Base-by-base conservation (phyloP, 2,888 invertebrate species). In the Drosophila cognata region DNA sequence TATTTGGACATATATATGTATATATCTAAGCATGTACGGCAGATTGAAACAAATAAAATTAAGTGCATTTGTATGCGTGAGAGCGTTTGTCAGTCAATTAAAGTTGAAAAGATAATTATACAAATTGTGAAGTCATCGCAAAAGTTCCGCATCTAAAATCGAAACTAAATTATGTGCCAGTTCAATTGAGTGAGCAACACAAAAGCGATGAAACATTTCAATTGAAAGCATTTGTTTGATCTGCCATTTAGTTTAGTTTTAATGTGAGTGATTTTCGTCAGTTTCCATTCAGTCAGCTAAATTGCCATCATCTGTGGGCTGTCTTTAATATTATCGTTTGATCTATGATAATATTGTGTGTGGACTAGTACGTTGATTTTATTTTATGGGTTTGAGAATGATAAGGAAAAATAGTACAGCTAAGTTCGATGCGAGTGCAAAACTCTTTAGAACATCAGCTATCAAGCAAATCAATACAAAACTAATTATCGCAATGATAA, bases 101-200 rank as follows among this genome's bases (percentile, higher is more conserved):
- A 64, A 71, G 11, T 28, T 6, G 57, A 21, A 55, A 55, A 56
- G 61, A 52, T 51, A 56, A 65, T 62, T 68, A 65, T 53, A 76
- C 70, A 79, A 60, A 65, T 67, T 66, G 58, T 77, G 31, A 56
- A 64, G 52, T 73, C 50, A 58, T 36, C 52, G 60, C 10, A 61
- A 65, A 68, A 66, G 71, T 79, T 76, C 76, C 76, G 78, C 65
- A 79, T 72, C 66, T 41, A 51, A 61, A 74, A 75, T 65, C 38
- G 58, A 63, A 61, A 52, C 62, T 46, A 75, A 67, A 69, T 31
- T 69, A 69, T 75, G 65, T 71, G 59, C 36, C 64, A 56, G 68
- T 41, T 62, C 59, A 71, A 58, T 65, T 66, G 60, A 57, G 60
- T 21, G 28, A 53, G 56, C 46, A 25, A 55, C 10, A 25, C 41